Conservation (phyloP, 2,888 invertebrate genomes). For the Hirtodrosophila confusa region DNA sequence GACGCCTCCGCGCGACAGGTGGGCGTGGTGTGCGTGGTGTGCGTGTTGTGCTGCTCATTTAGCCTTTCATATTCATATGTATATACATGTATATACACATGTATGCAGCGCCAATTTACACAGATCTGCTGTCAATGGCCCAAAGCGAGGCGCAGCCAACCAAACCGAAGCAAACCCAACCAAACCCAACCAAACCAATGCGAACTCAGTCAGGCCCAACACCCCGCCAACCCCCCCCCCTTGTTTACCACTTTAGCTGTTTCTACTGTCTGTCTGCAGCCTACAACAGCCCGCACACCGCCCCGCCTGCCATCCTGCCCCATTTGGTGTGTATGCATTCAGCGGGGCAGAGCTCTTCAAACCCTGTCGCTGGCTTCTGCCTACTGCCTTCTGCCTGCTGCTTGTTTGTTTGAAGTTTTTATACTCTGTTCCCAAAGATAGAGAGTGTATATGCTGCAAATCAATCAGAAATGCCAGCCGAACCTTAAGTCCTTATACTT, state of each 20-base stretch:
- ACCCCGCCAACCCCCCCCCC: not conserved
- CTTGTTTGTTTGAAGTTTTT: slow-evolving; percentile 66
- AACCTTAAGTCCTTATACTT: too few relatives aligned
- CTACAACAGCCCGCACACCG: too few relatives aligned
- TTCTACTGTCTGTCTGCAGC: slow-evolving; percentile 39
- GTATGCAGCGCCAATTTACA: slow-evolving; percentile 32
- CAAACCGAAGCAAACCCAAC: slow-evolving; percentile 8
- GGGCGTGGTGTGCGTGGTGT: too few relatives aligned
- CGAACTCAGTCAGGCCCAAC: not conserved
- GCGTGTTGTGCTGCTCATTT: slow-evolving; percentile 11
- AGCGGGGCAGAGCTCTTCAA: slow-evolving; percentile 40
- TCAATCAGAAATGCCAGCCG: too few relatives aligned
- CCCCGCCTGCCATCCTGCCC: slow-evolving; percentile 8
- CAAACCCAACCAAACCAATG: not conserved
- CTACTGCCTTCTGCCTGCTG: slow-evolving; percentile 38
- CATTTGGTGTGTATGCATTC: slow-evolving; percentile 20
- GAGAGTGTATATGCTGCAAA: too few relatives aligned
- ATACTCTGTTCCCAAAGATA: too few relatives aligned
- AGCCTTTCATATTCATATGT: slow-evolving; percentile 4
- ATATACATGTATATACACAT: not conserved
- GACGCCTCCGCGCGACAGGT: slow-evolving; percentile 34
- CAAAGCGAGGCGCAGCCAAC: slow-evolving; percentile 18
- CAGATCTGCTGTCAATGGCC: slow-evolving; percentile 56
- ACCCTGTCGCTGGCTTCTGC: slow-evolving; percentile 28
- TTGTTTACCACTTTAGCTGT: slow-evolving; percentile 43